phyloP scores from a whole-genome alignment of 2,113 vertebrate genomes.

The Vimba vimba region DNA sequence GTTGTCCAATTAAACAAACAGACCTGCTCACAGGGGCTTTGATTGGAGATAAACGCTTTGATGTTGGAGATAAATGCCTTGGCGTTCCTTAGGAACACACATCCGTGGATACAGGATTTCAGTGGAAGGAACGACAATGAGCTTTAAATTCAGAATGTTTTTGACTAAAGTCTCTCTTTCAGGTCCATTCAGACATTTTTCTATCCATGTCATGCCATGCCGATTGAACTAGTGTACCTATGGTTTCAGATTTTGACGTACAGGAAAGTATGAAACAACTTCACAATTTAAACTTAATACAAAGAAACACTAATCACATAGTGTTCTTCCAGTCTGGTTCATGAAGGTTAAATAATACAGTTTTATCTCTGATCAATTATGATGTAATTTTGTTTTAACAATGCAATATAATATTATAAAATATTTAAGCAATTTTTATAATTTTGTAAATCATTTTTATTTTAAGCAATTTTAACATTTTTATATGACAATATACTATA shows the following conservation, averaged over 20 bases:
- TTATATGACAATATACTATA: neutral
- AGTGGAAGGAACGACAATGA: slow-evolving; percentile 33
- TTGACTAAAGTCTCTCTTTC: neutral
- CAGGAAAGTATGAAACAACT: neutral
- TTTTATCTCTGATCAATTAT: too few relatives aligned
- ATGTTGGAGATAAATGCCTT: slow-evolving; percentile 12
- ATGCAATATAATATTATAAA: too few relatives aligned
- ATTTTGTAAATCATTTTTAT: neutral
- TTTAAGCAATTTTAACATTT: neutral
- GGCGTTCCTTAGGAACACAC: neutral
- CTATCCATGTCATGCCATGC: neutral
- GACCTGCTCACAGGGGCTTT: neutral
- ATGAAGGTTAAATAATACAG: neutral
- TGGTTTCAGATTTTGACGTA: slow-evolving; percentile 3
- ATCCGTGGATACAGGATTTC: slow-evolving; percentile 28
- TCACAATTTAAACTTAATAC: neutral
- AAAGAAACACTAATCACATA: neutral
- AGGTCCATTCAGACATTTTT: neutral
- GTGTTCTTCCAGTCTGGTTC: neutral
- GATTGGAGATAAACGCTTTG: slow-evolving; percentile 10
- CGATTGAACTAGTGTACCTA: neutral
- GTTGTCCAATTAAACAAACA: slow-evolving; percentile 22
- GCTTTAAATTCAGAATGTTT: slow-evolving; percentile 18
- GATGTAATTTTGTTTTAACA: too few relatives aligned
- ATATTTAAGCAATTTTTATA: neutral